phyloP scores from a whole-genome alignment of 35 echinoderm and acorn worm genomes.

The Amphiura filiformis region DNA sequence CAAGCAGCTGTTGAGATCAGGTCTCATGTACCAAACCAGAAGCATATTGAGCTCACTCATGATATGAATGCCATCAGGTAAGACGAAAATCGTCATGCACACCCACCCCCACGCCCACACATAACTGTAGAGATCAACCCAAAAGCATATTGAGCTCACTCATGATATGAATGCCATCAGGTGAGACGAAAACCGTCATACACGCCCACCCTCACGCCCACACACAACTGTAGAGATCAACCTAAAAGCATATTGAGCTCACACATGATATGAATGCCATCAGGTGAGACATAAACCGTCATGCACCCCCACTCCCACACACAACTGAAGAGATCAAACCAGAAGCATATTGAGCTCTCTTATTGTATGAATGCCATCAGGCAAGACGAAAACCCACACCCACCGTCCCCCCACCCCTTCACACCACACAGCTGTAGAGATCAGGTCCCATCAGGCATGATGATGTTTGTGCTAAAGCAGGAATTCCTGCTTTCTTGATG shows the following conservation, averaged over 20 bases:
- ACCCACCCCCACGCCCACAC: too few species aligned
- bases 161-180: constrained; percentile 75
- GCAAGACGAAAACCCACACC: too few species aligned
- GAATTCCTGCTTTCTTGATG: too few species aligned
- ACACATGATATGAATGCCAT: constrained; percentile 67
- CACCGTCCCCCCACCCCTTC: too few species aligned
- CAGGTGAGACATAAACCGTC: constrained; percentile 80
- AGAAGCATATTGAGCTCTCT: constrained; percentile 44
- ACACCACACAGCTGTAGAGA: too few species aligned
- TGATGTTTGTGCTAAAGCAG: too few species aligned
- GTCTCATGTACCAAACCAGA: constrained; percentile 42
- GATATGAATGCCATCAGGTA: constrained; percentile 88
- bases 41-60: constrained; percentile 35
- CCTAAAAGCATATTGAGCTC: constrained; percentile 47
- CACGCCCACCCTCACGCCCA: too few species aligned
- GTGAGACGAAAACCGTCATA: too few species aligned
- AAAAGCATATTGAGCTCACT: constrained; percentile 44
- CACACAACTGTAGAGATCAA: constrained; percentile 51
- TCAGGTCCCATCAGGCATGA: too few species aligned
- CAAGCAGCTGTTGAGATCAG: constrained; percentile 52
- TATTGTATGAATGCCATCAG: constrained; percentile 71
- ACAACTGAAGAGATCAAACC: constrained; percentile 40
- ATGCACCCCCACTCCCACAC: too few species aligned
- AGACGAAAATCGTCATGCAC: too few species aligned
- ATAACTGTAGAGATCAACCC: constrained; percentile 37